Evolutionary conservation across 2,888 invertebrate genomes (phyloP), one percentile per base, ranked within the genome.

Genomic region (Amblyteles armatorius): DNA sequence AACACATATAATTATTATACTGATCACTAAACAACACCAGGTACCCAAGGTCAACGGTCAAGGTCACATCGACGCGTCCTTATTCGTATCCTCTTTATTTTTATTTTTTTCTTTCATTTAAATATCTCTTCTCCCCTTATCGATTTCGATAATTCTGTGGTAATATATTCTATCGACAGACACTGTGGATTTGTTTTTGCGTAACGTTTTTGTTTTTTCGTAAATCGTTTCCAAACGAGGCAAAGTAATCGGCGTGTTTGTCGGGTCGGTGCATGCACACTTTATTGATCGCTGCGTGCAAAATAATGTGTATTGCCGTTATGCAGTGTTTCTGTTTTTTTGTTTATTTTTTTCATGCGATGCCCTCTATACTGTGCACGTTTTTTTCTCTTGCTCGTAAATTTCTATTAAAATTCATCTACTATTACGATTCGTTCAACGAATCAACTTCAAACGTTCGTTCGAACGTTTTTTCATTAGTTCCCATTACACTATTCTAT

Each of bases 391-490:
- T 50, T 36, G 26, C 7, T 74, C 29, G n/a, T 72, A 74, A 79
- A 76, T 79, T 82, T 82, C 73, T 76, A 76, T 50, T 82, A 11
- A 72, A 79, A 40, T 79, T 63, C 55, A 71, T 55, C 65, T 72
- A 79, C 50, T 74, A 82, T 50, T 22, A 74, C 69, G 82, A 85
- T 85, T 85, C 82, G 82, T 71, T 82, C 84, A 85, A 85, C 84
- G 84, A 84, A 84, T 84, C 57, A 65, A 79, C 50, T 76, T 50
- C 50, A 44, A 13, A 68, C 68, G 77, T 73, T 81, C 48, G 3
- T 78, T n/a, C 68, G 57, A 85, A 79, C 79, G 67, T 67, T 73
- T 3, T 73, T 72, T 55, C 50, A 22, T 73, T 44, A 26, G 40
- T 57, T 65, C 67, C 29, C 68, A 36, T 33, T 65, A 26, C 19